phyloP scores from a whole-genome alignment of 2,113 vertebrate genomes.

The Oreamnos americanus region DNA sequence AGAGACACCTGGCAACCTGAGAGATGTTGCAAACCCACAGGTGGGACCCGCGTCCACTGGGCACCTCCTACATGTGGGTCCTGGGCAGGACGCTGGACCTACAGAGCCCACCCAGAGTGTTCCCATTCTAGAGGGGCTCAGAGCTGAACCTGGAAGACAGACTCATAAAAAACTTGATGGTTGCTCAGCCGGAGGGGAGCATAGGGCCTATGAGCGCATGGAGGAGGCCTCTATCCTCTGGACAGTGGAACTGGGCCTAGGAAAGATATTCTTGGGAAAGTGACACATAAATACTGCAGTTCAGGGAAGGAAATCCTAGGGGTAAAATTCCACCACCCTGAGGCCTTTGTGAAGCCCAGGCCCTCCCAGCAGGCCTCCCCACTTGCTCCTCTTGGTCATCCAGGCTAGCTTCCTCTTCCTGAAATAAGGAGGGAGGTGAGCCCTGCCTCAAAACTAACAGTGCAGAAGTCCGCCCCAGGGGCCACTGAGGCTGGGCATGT shows the following conservation, averaged over 20 bases:
- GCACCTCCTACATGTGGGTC: rapidly evolving
- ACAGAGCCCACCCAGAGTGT: background rate
- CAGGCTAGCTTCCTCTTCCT: background rate
- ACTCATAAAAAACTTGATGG: background rate
- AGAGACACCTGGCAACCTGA: background rate
- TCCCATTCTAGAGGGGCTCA: too few species aligned
- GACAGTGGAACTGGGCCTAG: background rate
- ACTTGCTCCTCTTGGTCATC: background rate
- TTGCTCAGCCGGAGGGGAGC: background rate
- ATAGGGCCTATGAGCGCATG: rapidly evolving
- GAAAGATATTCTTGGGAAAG: background rate
- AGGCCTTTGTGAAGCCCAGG: background rate
- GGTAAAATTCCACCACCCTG: background rate
- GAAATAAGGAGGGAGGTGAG: background rate
- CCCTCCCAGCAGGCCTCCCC: too few species aligned
- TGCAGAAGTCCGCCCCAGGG: rapidly evolving
- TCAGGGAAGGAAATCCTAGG: background rate
- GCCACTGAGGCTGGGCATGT: background rate
- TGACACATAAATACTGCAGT: background rate
- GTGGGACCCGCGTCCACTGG: rapidly evolving
- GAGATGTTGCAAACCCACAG: rapidly evolving
- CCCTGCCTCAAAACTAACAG: background rate
- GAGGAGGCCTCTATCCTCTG: background rate
- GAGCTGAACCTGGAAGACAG: background rate
- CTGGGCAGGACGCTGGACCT: background rate